These are phyloP conservation scores for Aptenodytes patagonicus DNA, from an alignment of 2,113 vertebrate species.

Conservation along the genomic window DNA sequence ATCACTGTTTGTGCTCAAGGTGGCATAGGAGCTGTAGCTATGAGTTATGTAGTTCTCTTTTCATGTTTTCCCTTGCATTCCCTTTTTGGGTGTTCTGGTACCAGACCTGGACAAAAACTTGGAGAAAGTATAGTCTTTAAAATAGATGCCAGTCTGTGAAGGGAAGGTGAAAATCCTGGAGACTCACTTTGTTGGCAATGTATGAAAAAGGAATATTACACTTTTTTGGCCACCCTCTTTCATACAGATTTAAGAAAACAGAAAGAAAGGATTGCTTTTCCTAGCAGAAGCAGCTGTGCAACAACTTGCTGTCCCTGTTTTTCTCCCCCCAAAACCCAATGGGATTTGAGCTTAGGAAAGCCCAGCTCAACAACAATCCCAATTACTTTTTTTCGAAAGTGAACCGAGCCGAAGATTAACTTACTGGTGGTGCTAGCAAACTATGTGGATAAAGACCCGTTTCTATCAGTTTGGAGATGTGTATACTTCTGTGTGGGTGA, in stretches of 20 bases:
- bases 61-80: neutral
- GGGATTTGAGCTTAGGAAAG: neutral
- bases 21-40: neutral
- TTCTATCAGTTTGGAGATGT: neutral
- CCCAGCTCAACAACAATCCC: neutral
- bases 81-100: neutral
- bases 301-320: neutral
- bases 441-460: neutral
- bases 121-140: neutral
- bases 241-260: neutral
- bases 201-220: neutral
- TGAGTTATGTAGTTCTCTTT: fast-evolving
- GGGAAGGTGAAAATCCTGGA: neutral
- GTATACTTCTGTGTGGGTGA: neutral
- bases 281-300: neutral
- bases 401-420: neutral
- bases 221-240: neutral
- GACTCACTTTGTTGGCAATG: neutral
- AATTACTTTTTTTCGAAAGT: neutral
- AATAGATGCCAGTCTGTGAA: neutral
- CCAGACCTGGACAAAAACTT: neutral
- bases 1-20: neutral
- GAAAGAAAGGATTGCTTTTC: neutral
- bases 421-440: neutral
- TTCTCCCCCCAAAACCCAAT: neutral